Evolutionary conservation across 2,113 vertebrate species (phyloP).

Genomic region (Carassius carassius): DNA sequence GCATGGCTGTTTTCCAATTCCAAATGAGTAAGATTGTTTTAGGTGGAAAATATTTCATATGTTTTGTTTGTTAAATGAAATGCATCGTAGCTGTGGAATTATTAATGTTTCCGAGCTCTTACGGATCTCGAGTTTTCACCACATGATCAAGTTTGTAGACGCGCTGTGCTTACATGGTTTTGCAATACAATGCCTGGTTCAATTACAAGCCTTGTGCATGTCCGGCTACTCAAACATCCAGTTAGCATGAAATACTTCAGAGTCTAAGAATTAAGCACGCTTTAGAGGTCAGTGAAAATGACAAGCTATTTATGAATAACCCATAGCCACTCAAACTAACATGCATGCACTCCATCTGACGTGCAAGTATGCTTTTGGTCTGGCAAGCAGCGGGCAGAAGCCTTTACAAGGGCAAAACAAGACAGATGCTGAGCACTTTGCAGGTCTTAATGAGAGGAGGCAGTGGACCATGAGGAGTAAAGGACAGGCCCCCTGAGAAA

Average conservation of each 20-base stretch:
- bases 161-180: not conserved
- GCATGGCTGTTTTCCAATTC: conserved; percentile 27
- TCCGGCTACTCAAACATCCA: not conserved
- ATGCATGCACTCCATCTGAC: conserved; percentile 24
- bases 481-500: conserved; percentile 38
- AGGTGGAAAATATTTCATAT: not conserved
- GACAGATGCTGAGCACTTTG: conserved; percentile 47
- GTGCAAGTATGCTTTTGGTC: conserved; percentile 30
- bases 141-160: not conserved
- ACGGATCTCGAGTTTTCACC: not conserved
- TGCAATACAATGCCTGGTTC: conserved; percentile 9
- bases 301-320: conserved; percentile 43
- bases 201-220: not conserved
- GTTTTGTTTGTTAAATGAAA: conserved; percentile 11
- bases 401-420: conserved; percentile 33
- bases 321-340: conserved; percentile 34
- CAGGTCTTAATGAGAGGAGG: conserved; percentile 40
- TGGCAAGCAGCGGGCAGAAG: conserved; percentile 6
- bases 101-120: not conserved
- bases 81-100: not conserved
- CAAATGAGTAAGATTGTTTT: not conserved
- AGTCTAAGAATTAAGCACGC: conserved; percentile 16
- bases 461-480: conserved; percentile 38
- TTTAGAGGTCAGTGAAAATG: conserved; percentile 20
- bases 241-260: not conserved